Percentiles rank a stretch among this genome's conserved stretches.
Conservation (phyloP, 2,113 vertebrate species). For the Amphiprion percula region DNA sequence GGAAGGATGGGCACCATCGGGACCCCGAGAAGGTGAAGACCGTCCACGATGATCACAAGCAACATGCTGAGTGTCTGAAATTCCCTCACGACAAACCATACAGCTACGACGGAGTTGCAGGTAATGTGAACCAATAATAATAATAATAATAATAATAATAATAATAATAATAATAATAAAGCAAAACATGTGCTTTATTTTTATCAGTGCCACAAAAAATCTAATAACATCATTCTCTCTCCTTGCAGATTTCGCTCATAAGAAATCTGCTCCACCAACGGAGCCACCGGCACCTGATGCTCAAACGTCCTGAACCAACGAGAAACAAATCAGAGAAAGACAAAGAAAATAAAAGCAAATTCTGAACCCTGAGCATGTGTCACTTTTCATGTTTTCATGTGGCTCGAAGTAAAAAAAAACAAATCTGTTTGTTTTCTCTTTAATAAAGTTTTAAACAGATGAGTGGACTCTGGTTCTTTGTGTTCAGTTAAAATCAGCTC, state of each 20-base stretch:
- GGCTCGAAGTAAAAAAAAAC: background rate
- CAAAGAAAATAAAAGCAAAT: background rate
- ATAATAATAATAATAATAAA: background rate
- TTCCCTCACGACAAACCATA: background rate
- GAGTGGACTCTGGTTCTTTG: too few relatives aligned
- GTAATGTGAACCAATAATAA: background rate
- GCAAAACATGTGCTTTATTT: background rate
- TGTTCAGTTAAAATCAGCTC: too few relatives aligned
- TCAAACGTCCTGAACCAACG: background rate
- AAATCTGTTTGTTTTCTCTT: background rate
- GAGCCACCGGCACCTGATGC: too few relatives aligned
- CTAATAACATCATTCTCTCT: background rate
- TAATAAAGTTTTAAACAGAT: background rate
- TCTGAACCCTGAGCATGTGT: background rate
- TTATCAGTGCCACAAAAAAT: background rate
- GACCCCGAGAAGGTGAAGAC: background rate
- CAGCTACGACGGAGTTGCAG: background rate
- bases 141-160: too few relatives aligned
- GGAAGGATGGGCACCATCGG: background rate
- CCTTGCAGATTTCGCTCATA: slow-evolving; percentile 41
- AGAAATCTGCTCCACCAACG: background rate
- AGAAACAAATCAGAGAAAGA: background rate
- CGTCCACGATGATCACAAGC: fast-evolving
- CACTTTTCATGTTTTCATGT: background rate
- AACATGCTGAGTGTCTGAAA: slow-evolving; percentile 15